Conservation (phyloP, 2,888 invertebrate genomes). For the Zygothrica quintamaculata region DNA sequence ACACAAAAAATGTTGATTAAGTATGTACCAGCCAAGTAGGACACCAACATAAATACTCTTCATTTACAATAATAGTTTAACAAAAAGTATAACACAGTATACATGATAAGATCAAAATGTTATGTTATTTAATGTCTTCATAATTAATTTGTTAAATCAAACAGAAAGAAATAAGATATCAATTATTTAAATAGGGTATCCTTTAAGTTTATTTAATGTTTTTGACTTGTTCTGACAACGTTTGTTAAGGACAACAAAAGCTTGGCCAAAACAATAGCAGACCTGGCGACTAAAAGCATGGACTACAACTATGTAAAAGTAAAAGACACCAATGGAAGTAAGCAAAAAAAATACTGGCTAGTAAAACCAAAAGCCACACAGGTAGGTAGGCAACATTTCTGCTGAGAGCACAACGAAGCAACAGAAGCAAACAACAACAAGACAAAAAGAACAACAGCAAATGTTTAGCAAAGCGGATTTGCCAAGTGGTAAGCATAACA, state of each 20-base stretch:
- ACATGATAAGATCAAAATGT: too few species aligned
- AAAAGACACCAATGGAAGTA: conserved; percentile 44
- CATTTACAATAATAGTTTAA: too few species aligned
- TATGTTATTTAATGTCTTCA: too few species aligned
- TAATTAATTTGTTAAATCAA: too few species aligned
- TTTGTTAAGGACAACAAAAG: conserved; percentile 68
- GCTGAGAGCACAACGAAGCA: conserved; percentile 40
- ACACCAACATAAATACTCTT: too few species aligned
- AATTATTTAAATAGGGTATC: conserved; percentile 1
- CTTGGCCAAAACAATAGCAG: conserved; percentile 55
- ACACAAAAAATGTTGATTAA: too few species aligned
- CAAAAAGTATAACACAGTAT: too few species aligned
- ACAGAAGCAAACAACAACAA: conserved; percentile 5
- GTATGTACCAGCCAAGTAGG: too few species aligned
- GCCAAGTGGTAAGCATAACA: conserved; percentile 79
- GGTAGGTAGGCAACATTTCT: conserved; percentile 57
- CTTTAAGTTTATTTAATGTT: not conserved
- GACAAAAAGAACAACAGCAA: conserved; percentile 22
- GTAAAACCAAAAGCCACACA: conserved; percentile 50
- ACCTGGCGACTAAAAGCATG: conserved; percentile 36
- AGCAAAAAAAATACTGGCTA: conserved; percentile 21
- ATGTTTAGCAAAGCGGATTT: conserved; percentile 70
- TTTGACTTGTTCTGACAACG: conserved; percentile 25
- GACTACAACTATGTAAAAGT: conserved; percentile 47
- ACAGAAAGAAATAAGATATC: too few species aligned